Evolutionary conservation across 2,888 invertebrate genomes (phyloP), one percentile per base, ranked within the genome.

Genomic region (Crematogaster levior): DNA sequence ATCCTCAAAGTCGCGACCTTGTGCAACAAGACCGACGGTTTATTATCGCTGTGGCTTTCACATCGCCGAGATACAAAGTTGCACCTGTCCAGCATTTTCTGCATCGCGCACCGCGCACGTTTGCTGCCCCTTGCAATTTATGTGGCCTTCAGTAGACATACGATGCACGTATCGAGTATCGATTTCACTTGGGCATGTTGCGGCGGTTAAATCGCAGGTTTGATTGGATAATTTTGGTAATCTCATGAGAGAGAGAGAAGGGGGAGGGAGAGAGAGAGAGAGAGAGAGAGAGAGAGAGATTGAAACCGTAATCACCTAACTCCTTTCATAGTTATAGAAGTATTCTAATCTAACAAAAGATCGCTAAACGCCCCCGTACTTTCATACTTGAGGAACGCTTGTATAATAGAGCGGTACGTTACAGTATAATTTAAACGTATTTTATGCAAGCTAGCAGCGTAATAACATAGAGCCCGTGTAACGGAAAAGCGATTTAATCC

Each of bases 401-500:
- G 72, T 77, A 56, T 77, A 77, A 77, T 77, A 48, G 77, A 43
- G 56, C 77, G 43, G 40, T 77, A 77, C 43, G 56, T 72, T 77
- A 77, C 34, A 34, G 77, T 48, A 77, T 77, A 72, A 77, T 56
- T 77, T 77, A 77, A 77, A 53, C 56, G 77, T 77, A 77, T 77
- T 77, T 77, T 77, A 77, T 70, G 77, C 77, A 70, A 72, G 77
- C 56, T 15, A 77, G 72, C 77, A 53, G 68, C 48, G 66, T 83
- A 74, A 51, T 70, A 73, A 61, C 79, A 81, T 84, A 65, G 46
- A 70, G 77, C 30, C 72, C 21, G 81, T 51, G 81, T 83, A 85
- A 81, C 83, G 75, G 87, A 85, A 85, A 87, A 85, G 89, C 87
- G 87, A 83, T 89, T 89, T 89, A 88, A 88, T 88, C 88, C 85